These are phyloP conservation scores for Azorinus chamasolen DNA, from an alignment of 2,888 invertebrate genomes.

Conservation along the genomic window DNA sequence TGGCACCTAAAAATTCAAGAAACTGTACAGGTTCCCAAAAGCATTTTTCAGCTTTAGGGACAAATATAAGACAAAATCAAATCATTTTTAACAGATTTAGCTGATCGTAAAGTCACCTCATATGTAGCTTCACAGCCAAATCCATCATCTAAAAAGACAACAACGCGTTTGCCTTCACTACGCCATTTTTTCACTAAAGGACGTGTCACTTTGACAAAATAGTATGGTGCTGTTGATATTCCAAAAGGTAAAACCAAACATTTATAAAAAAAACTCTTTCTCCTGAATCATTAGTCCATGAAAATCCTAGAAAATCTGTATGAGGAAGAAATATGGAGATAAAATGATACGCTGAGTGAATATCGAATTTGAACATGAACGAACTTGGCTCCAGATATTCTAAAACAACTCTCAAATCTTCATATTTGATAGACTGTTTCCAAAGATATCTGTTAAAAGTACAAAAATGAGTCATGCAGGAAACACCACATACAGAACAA, in stretches of 20 bases:
- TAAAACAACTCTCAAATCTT: neutral
- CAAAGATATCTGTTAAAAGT: conserved; percentile 6
- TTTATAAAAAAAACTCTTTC: conserved; percentile 12
- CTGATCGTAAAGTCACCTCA: neutral
- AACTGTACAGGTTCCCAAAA: conserved; percentile 9
- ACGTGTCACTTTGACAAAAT: conserved; percentile 11
- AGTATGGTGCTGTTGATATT: conserved; percentile 8
- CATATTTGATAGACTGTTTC: conserved; percentile 12
- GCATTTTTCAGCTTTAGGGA: conserved; percentile 17
- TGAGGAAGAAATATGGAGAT: neutral
- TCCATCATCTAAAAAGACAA: conserved; percentile 25
- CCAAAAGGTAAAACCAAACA: conserved; percentile 36
- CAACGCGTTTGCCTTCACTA: conserved; percentile 5
- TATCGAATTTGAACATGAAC: conserved; percentile 17
- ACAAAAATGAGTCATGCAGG: no score
- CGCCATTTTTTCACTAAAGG: conserved; percentile 18
- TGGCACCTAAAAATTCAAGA: conserved; percentile 2
- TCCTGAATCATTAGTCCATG: no score
- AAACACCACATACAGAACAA: no score
- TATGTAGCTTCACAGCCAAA: conserved; percentile 4
- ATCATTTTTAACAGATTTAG: neutral
- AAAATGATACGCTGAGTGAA: conserved; percentile 20
- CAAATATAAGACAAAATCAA: conserved; percentile 4
- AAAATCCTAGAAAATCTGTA: no score
- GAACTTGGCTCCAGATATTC: conserved; percentile 8